Evolutionary conservation across 1,140 invertebrate genomes (phyloP).

Genomic region (Pissodes strobi): DNA sequence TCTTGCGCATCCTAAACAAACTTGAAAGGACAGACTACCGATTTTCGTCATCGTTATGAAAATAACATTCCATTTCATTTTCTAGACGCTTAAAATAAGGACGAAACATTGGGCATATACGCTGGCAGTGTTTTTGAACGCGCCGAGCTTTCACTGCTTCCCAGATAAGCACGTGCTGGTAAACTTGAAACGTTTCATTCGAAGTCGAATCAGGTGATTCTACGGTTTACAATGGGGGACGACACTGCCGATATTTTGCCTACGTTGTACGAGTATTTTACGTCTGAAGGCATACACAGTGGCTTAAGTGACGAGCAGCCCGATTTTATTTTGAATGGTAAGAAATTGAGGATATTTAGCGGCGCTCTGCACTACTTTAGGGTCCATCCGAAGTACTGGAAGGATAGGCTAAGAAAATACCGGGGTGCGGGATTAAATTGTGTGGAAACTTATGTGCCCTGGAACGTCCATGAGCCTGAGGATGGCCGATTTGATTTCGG

Average conservation of each 20-base stretch:
- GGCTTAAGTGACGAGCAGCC: conserved; percentile 42
- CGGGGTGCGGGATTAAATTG: conserved; percentile 84
- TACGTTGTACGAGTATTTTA: conserved; percentile 51
- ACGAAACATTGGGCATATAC: too few species aligned
- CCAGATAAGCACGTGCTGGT: too few species aligned
- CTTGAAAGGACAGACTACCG: too few species aligned
- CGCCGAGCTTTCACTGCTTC: too few species aligned
- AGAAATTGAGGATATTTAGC: conserved; percentile 48
- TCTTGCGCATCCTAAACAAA: too few species aligned
- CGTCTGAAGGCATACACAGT: conserved; percentile 39
- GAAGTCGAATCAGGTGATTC: background rate
- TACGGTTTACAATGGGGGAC: conserved; percentile 1
- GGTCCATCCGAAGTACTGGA: conserved; percentile 67
- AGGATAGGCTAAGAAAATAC: conserved; percentile 69
- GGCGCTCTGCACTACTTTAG: conserved; percentile 94
- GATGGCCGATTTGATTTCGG: conserved; percentile 67
- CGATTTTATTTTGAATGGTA: conserved; percentile 48
- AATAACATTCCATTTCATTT: too few species aligned
- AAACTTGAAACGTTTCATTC: too few species aligned
- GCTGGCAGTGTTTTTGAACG: too few species aligned
- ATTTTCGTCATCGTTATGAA: too few species aligned
- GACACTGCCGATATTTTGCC: conserved; percentile 30
- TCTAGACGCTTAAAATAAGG: too few species aligned
- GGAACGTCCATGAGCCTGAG: conserved; percentile 84
- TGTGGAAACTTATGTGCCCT: conserved; percentile 92